Evolutionary conservation across 2,888 invertebrate genomes (phyloP).

Genomic region (Agonopterix arenella): DNA sequence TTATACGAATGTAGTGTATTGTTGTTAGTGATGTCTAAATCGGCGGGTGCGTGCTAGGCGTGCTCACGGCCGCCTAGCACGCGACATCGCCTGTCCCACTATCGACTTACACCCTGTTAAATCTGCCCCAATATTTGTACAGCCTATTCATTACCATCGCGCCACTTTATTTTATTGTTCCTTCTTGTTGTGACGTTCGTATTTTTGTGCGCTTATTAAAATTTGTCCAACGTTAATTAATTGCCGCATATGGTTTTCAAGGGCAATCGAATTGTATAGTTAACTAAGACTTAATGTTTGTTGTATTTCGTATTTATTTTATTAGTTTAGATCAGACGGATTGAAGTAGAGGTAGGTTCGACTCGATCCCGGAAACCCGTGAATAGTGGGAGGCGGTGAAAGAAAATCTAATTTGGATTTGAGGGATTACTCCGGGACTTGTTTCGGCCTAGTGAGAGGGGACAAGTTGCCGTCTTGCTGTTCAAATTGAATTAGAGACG

Average conservation of each 20-base stretch:
- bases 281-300: not conserved
- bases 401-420: constrained; percentile 77
- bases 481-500: constrained; percentile 55
- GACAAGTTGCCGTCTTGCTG: constrained; percentile 44
- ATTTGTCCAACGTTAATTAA: constrained; percentile 46
- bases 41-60: constrained; percentile 35
- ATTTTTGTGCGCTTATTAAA: constrained; percentile 44
- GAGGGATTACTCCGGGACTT: constrained; percentile 69
- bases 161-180: constrained; percentile 58
- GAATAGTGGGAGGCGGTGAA: constrained; percentile 66
- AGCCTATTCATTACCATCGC: constrained; percentile 63
- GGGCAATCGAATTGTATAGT: not conserved
- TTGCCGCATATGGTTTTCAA: constrained; percentile 12
- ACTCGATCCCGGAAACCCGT: constrained; percentile 45
- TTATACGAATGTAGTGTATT: constrained; percentile 37
- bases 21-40: constrained; percentile 59
- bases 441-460: constrained; percentile 67
- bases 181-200: constrained; percentile 40
- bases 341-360: constrained; percentile 42
- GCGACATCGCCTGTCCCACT: constrained; percentile 65
- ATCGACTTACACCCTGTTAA: constrained; percentile 73
- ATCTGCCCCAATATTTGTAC: constrained; percentile 71
- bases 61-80: constrained; percentile 41
- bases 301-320: not conserved
- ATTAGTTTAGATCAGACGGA: constrained; percentile 29